Conservation (phyloP, 2,888 invertebrate species). For the Drepanosiphum platanoidis region DNA sequence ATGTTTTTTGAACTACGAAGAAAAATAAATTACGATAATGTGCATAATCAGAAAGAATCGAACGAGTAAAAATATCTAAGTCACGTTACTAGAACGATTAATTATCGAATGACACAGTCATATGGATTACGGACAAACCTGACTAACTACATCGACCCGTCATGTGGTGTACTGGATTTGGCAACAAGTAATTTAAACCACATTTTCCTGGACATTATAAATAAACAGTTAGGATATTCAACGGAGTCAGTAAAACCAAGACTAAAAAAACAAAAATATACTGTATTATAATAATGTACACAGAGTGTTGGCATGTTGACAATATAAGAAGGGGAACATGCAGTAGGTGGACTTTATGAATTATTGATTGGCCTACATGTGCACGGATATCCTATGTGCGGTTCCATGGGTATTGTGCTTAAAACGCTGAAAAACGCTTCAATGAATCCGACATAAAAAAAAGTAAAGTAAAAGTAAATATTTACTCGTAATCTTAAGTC, state of each 20-base stretch:
- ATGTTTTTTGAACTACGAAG: too few species aligned
- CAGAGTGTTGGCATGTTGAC: slow-evolving; percentile 55
- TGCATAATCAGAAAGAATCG: neutral
- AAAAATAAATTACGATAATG: neutral
- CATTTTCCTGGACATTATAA: slow-evolving; percentile 49
- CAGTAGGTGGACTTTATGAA: slow-evolving; percentile 55
- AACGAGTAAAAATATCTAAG: neutral
- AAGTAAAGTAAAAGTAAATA: slow-evolving; percentile 36
- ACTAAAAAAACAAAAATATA: slow-evolving; percentile 42
- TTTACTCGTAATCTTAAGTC: slow-evolving; percentile 25
- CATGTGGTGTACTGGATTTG: slow-evolving; percentile 37
- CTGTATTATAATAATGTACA: slow-evolving; percentile 18
- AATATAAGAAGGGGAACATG: slow-evolving; percentile 33
- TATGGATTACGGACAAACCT: neutral
- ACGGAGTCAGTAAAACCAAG: slow-evolving; percentile 30
- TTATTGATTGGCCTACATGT: slow-evolving; percentile 62
- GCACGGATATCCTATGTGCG: slow-evolving; percentile 32
- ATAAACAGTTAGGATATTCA: slow-evolving; percentile 48
- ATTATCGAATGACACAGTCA: neutral
- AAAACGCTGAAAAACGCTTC: slow-evolving; percentile 42
- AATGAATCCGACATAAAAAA: slow-evolving; percentile 7
- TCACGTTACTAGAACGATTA: neutral
- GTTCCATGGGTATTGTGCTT: neutral
- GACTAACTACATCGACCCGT: slow-evolving; percentile 3
- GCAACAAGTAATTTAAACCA: slow-evolving; percentile 39